A percentile compares a stretch with the other conserved stretches of the same genome.
Evolutionary conservation across 2,113 vertebrate genomes (phyloP).

Genomic region (Struthio camelus): DNA sequence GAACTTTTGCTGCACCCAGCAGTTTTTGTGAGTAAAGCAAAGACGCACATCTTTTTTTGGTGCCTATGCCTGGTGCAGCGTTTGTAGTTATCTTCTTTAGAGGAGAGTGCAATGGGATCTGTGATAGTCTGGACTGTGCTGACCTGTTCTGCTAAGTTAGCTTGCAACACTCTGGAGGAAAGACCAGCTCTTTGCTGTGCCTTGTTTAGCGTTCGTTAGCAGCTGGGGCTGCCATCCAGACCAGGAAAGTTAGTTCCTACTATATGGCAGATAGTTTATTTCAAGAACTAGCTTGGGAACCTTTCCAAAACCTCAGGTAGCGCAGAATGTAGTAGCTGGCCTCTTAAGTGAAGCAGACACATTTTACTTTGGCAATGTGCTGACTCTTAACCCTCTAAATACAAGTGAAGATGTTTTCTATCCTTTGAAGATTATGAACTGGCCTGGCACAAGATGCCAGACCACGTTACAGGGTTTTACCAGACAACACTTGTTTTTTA

Average conservation of each 20-base stretch:
- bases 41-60: rapidly evolving
- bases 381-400: not conserved
- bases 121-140: not conserved
- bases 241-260: not conserved
- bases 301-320: not conserved
- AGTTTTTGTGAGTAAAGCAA: not conserved
- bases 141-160: not conserved
- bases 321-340: not conserved
- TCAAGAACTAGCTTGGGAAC: not conserved
- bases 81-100: not conserved
- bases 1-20: not conserved
- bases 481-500: not conserved
- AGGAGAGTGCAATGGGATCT: not conserved
- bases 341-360: rapidly evolving
- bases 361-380: not conserved
- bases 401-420: not conserved
- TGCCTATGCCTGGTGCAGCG: not conserved
- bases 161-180: no score
- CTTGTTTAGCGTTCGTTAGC: not conserved
- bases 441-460: not conserved
- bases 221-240: not conserved
- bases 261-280: not conserved
- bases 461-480: not conserved
- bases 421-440: not conserved
- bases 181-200: not conserved